Evolutionary conservation across 2,797 vertebrate genomes (phyloP).

Genomic region (Avahi laniger): DNA sequence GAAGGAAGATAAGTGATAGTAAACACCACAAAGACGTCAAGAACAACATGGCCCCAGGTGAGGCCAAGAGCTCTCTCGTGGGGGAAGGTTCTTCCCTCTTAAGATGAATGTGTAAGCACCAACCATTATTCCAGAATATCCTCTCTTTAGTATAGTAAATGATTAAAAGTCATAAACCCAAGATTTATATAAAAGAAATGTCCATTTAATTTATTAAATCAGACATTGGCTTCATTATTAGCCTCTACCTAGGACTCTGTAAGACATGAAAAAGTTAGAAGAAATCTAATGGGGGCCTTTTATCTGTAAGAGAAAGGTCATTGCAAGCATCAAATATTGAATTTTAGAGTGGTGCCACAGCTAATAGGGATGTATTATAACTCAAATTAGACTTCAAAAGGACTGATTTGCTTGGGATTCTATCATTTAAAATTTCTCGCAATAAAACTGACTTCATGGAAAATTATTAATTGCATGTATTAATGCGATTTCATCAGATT

Average conservation of each 20-base stretch:
- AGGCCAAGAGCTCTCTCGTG: not conserved
- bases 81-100: not conserved
- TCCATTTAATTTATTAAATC: slow-evolving; percentile 44
- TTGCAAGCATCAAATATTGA: slow-evolving; percentile 12
- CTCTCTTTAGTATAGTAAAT: not conserved
- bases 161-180: not conserved
- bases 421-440: slow-evolving; percentile 55
- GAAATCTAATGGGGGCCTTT: slow-evolving; percentile 39
- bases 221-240: slow-evolving; percentile 28
- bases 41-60: not conserved
- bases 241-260: slow-evolving; percentile 6
- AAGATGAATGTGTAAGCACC: not conserved
- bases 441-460: slow-evolving; percentile 54
- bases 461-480: slow-evolving; percentile 10
- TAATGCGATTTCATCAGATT: slow-evolving; percentile 37
- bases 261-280: slow-evolving; percentile 36
- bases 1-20: not conserved
- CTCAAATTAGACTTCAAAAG: slow-evolving; percentile 54
- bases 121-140: not conserved
- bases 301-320: slow-evolving; percentile 52
- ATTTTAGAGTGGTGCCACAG: slow-evolving; percentile 3
- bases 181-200: slow-evolving; percentile 46
- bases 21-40: not conserved
- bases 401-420: slow-evolving; percentile 42
- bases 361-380: slow-evolving; percentile 10